Conservation (phyloP, 2,888 invertebrate species). For the Eupithecia vulgata region DNA sequence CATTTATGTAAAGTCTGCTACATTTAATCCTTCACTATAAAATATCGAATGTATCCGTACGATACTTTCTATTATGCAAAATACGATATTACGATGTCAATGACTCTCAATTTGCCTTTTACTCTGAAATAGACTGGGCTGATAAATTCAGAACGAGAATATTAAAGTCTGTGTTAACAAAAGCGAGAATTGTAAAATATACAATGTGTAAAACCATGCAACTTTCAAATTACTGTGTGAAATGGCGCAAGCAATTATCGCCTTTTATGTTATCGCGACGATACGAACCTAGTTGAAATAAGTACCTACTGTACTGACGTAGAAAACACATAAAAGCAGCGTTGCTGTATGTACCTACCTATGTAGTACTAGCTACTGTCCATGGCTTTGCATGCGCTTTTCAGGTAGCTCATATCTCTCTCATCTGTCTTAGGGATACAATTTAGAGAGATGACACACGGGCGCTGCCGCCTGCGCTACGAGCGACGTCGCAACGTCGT, state of each 20-base stretch:
- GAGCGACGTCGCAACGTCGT: too few species aligned
- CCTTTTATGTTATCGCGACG: conserved; percentile 35
- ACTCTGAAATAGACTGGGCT: not conserved
- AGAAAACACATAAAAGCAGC: not conserved
- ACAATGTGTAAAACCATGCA: conserved; percentile 19
- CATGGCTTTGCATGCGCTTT: not conserved
- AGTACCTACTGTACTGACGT: not conserved
- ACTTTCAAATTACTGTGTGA: conserved; percentile 35
- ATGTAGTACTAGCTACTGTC: not conserved
- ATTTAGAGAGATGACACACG: too few species aligned
- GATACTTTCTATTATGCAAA: conserved; percentile 12
- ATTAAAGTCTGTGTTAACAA: conserved; percentile 16
- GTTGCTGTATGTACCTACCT: not conserved
- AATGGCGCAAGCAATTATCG: conserved; percentile 40
- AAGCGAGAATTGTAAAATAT: conserved; percentile 6
- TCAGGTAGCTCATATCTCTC: too few species aligned
- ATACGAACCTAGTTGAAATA: conserved; percentile 13
- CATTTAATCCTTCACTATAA: conserved; percentile 7
- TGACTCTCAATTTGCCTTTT: conserved; percentile 24
- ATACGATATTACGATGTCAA: conserved; percentile 23
- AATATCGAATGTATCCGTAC: not conserved
- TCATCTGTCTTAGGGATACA: too few species aligned
- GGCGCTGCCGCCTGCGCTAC: too few species aligned
- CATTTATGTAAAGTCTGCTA: not conserved
- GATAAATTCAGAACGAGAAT: not conserved